phyloP scores from a whole-genome alignment of 2,888 invertebrate species.

The Drosophila paramelanica region DNA sequence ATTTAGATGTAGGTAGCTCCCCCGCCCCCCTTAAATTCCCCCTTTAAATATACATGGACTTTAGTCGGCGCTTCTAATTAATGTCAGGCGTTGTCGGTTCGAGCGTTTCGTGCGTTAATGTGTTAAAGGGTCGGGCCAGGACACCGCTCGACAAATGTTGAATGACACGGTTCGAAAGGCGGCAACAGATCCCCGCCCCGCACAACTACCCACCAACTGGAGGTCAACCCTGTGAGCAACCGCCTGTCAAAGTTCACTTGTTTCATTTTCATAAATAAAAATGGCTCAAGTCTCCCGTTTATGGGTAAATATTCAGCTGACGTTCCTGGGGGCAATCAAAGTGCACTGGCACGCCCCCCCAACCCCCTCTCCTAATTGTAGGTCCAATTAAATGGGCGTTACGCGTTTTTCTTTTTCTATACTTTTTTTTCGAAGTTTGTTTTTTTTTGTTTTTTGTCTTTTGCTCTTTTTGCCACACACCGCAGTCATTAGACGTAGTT shows the following conservation, averaged over 20 bases:
- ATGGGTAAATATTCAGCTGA: slow-evolving; percentile 74
- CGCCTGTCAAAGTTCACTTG: slow-evolving; percentile 77
- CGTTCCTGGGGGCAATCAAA: slow-evolving; percentile 59
- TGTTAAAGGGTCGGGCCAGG: slow-evolving; percentile 54
- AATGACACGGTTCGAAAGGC: slow-evolving; percentile 61
- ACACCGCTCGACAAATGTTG: slow-evolving; percentile 64
- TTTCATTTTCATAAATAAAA: slow-evolving; percentile 76
- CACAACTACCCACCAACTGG: not conserved
- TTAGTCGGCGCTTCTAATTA: slow-evolving; percentile 49
- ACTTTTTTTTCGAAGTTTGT: slow-evolving; percentile 24
- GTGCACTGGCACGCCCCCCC: slow-evolving; percentile 61
- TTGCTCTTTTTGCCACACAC: slow-evolving; percentile 28
- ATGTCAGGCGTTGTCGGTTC: slow-evolving; percentile 48
- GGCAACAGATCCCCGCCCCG: not conserved
- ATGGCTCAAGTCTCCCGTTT: not conserved
- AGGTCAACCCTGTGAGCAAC: slow-evolving; percentile 58
- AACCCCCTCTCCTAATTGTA: not conserved
- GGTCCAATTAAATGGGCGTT: slow-evolving; percentile 74
- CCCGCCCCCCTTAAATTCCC: too few species aligned
- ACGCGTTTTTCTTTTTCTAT: slow-evolving; percentile 32
- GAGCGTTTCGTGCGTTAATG: slow-evolving; percentile 63
- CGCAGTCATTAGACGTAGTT: slow-evolving; percentile 29
- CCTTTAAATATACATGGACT: too few species aligned
- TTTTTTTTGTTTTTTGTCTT: slow-evolving; percentile 1
- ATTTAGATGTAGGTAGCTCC: too few species aligned